These are phyloP conservation scores for Pseudomugil gertrudae DNA, from an alignment of 2,797 vertebrate genomes.

Conservation along the genomic window DNA sequence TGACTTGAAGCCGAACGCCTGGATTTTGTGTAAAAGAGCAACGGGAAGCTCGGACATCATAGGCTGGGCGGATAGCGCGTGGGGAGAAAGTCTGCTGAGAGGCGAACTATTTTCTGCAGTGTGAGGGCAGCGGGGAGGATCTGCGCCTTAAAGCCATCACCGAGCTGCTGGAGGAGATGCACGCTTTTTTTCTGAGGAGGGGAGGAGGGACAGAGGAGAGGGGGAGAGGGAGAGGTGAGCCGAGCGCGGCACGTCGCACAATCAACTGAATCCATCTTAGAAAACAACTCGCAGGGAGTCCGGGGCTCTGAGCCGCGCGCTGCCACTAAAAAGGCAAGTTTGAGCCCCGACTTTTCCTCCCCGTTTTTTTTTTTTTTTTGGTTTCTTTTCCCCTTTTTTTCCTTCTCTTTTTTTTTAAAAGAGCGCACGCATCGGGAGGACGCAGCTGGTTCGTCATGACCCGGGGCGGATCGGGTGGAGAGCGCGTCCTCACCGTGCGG, in stretches of 20 bases:
- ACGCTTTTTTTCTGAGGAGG: conserved; percentile 83
- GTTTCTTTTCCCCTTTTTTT: background rate
- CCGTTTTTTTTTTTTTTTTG: background rate
- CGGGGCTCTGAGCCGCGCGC: conserved; percentile 56
- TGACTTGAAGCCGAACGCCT: conserved; percentile 25
- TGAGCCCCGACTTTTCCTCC: conserved; percentile 13
- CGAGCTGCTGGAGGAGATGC: conserved; percentile 84
- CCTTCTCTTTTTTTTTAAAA: background rate
- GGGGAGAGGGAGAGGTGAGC: conserved; percentile 48
- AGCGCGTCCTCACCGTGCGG: conserved; percentile 64
- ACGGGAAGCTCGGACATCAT: conserved; percentile 28
- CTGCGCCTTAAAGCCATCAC: conserved; percentile 85
- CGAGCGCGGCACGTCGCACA: conserved; percentile 82
- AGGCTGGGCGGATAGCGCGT: conserved; percentile 12
- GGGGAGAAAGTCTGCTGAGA: conserved; percentile 54
- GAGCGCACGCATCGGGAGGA: conserved; percentile 38
- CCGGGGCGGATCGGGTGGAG: conserved; percentile 72
- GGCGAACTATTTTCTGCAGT: conserved; percentile 73
- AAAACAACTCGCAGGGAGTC: conserved; percentile 84
- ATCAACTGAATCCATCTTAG: conserved; percentile 86
- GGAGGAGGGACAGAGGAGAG: conserved; percentile 49
- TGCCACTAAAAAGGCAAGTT: conserved; percentile 56
- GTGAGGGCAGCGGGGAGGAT: conserved; percentile 73
- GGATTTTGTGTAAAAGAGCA: conserved; percentile 55
- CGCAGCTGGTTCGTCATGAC: conserved; percentile 77